Evolutionary conservation across 2,888 invertebrate genomes (phyloP).

Genomic region (Chaitophorus viminalis): DNA sequence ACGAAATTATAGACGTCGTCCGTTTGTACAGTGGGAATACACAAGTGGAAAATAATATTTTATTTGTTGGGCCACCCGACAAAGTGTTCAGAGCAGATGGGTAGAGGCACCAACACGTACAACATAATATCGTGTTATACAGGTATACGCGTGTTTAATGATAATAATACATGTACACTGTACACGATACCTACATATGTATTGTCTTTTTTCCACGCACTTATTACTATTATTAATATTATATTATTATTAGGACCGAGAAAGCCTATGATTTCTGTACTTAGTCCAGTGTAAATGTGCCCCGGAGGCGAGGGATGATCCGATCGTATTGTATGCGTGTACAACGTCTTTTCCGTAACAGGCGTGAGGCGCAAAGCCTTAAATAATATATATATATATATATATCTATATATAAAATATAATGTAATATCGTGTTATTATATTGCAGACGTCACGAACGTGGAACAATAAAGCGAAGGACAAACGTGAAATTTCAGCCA

Average conservation of each 20-base stretch:
- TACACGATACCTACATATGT: background rate
- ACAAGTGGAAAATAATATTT: conserved; percentile 31
- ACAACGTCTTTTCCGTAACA: conserved; percentile 7
- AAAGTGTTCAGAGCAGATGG: conserved; percentile 32
- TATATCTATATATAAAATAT: background rate
- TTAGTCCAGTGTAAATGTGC: conserved; percentile 15
- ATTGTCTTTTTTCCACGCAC: background rate
- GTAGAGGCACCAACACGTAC: background rate
- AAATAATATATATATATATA: too few relatives aligned
- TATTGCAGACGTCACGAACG: conserved; percentile 44
- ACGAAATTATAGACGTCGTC: conserved; percentile 34
- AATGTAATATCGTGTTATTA: conserved; percentile 31
- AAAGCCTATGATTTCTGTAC: conserved; percentile 41
- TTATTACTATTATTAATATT: background rate
- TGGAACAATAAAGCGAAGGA: conserved; percentile 34
- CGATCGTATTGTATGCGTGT: conserved; percentile 2
- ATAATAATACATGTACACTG: background rate
- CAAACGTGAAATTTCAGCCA: conserved; percentile 37
- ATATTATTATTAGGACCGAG: background rate
- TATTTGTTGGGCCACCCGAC: conserved; percentile 38
- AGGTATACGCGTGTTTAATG: background rate
- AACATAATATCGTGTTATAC: background rate
- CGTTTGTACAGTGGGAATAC: background rate
- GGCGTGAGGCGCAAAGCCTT: conserved; percentile 20
- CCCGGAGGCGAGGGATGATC: conserved; percentile 28